phyloP scores from a whole-genome alignment of 2,113 vertebrate genomes.

The human region GRCh38 chr2:127095501-127096000 shows the following conservation, averaged over 20 bases:
- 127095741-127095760: not conserved
- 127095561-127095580: not conserved
- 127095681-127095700: not conserved
- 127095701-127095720: not conserved
- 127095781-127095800: not conserved
- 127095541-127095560: not conserved
- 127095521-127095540: not conserved
- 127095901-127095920: not conserved
- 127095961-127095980: not conserved
- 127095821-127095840: not conserved
- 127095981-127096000: not conserved
- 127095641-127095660: not conserved
- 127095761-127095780: not conserved
- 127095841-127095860: fast-evolving
- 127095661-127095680: not conserved
- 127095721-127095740: not conserved
- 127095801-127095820: not conserved
- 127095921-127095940: not conserved
- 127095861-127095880: not conserved
- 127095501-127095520: not conserved
- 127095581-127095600: not conserved
- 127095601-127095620: not conserved
- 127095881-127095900: not conserved
- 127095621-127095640: not conserved
- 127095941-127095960: not conserved